Evolutionary conservation across 2,888 invertebrate species (phyloP).

Genomic region (Ophonus ardosiacus): DNA sequence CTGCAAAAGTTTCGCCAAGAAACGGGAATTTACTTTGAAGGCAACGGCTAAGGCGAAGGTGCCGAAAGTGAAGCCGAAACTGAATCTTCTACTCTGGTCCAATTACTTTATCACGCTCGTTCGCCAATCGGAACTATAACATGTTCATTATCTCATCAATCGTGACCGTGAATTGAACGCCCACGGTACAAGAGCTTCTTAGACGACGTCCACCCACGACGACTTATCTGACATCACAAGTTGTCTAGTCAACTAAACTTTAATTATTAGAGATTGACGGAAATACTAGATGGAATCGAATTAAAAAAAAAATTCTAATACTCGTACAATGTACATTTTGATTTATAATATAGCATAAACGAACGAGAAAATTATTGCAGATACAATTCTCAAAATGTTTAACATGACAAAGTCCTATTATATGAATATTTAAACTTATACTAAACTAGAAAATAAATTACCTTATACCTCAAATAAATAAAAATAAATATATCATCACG

Average conservation of each 20-base stretch:
- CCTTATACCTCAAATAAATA: too few species aligned
- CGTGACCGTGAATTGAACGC: slow-evolving; percentile 23
- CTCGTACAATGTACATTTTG: too few species aligned
- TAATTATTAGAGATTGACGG: background rate
- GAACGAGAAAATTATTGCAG: too few species aligned
- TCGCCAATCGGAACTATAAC: slow-evolving; percentile 60
- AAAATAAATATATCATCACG: too few species aligned
- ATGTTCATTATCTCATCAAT: slow-evolving; percentile 60
- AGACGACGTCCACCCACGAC: background rate
- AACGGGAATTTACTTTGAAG: slow-evolving; percentile 47
- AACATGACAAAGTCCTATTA: too few species aligned
- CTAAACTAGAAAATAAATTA: too few species aligned
- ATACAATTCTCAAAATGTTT: too few species aligned
- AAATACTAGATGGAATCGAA: background rate
- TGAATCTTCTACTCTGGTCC: slow-evolving; percentile 27
- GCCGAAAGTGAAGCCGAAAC: slow-evolving; percentile 39
- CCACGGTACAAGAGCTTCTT: slow-evolving; percentile 2
- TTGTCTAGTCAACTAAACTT: background rate
- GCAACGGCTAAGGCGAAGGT: background rate
- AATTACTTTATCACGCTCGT: slow-evolving; percentile 45
- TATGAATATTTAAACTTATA: too few species aligned
- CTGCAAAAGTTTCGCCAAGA: slow-evolving; percentile 38
- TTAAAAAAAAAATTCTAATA: background rate
- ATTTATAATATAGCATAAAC: too few species aligned
- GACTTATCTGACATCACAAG: background rate